phyloP scores from a whole-genome alignment of 2,797 vertebrate species.

The Gambelia wislizenii region DNA sequence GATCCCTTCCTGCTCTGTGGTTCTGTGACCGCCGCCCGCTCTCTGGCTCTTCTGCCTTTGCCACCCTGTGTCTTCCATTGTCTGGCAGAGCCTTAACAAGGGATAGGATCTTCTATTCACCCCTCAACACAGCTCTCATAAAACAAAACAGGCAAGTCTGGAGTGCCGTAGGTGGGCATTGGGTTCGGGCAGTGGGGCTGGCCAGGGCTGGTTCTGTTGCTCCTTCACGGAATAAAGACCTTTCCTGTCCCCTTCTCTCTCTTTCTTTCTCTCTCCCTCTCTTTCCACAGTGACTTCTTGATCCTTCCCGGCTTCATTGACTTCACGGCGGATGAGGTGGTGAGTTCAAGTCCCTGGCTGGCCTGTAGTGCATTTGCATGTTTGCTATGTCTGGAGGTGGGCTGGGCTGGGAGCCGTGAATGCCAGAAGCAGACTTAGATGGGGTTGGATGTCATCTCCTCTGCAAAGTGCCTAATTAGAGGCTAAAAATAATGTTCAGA shows the following conservation, averaged over 20 bases:
- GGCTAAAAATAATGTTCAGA: no score
- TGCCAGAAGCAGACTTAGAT: not conserved
- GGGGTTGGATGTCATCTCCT: not conserved
- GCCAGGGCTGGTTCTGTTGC: no score
- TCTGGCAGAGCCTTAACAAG: no score
- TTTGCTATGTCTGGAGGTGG: not conserved
- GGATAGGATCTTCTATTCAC: no score
- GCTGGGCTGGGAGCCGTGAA: no score
- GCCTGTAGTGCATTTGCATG: not conserved
- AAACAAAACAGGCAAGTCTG: not conserved
- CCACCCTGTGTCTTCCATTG: not conserved
- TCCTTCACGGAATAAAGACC: not conserved
- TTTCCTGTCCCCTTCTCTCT: not conserved
- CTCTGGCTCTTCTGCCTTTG: no score
- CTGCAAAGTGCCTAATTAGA: no score
- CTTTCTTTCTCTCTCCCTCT: no score
- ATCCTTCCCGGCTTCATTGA: constrained; percentile 97
- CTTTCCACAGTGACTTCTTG: constrained; percentile 89
- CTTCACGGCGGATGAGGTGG: constrained; percentile 95
- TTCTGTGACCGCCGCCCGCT: no score
- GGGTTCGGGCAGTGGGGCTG: not conserved
- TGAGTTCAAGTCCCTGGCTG: constrained; percentile 74
- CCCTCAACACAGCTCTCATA: no score
- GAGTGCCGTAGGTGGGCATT: not conserved
- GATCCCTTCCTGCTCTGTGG: not conserved